A percentile compares a stretch with the other conserved stretches of the same genome.
These are phyloP conservation scores for Synergus umbraculus DNA, from an alignment of 2,888 invertebrate genomes.

Conservation along the genomic window DNA sequence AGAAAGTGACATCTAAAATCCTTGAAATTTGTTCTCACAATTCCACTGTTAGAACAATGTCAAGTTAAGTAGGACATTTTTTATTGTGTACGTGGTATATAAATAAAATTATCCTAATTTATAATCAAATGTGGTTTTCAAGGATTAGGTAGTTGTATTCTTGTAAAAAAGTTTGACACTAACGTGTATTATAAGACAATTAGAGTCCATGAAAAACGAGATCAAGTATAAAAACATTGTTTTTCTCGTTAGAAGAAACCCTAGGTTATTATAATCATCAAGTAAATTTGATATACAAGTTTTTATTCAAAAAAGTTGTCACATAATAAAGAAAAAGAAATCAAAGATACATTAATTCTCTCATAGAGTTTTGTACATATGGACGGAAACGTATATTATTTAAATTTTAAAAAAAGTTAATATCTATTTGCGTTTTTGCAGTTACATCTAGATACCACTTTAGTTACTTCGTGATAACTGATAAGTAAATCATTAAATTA, in stretches of 20 bases:
- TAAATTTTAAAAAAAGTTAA: not conserved
- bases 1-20: slow-evolving; percentile 22
- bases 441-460: not conserved
- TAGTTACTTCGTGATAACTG: not conserved
- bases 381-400: slow-evolving; percentile 2
- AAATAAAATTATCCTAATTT: slow-evolving; percentile 4
- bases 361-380: slow-evolving; percentile 1
- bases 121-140: not conserved
- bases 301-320: slow-evolving; percentile 12
- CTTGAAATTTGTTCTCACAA: slow-evolving; percentile 30
- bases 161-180: not conserved
- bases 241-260: not conserved
- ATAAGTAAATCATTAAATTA: not conserved
- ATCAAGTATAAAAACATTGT: not conserved
- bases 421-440: not conserved
- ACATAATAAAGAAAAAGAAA: slow-evolving; percentile 15
- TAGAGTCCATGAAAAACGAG: not conserved
- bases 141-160: not conserved
- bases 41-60: slow-evolving; percentile 24
- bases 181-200: not conserved
- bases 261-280: not conserved
- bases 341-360: not conserved
- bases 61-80: slow-evolving; percentile 37
- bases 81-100: slow-evolving; percentile 18
- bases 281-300: not conserved